Evolutionary conservation across 2,113 vertebrate species (phyloP), one percentile per base, ranked within the genome.

Genomic region (Zootoca vivipara): DNA sequence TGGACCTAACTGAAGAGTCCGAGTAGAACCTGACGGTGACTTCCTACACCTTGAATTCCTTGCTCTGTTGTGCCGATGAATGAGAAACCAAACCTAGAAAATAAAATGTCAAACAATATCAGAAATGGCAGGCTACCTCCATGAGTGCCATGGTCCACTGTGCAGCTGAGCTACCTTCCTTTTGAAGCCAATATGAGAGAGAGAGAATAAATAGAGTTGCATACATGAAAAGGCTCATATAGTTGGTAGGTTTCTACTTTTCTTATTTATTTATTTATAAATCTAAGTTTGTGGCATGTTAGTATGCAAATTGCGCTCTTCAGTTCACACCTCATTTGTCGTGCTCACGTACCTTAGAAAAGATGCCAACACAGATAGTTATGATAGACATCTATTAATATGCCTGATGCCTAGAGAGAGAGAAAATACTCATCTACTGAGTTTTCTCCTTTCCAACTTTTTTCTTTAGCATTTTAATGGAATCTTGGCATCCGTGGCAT

Each of bases 401-500:
- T 89, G 10, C 69, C 24, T 85, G 1, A 38, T 75, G 56, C 40
- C 33, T 64, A 38, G 5, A 69, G n/a, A n/a, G n/a, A n/a, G n/a
- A 58, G 69, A 67, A 82, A 58, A 30, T 67, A 74, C 13, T 42
- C 2, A 15, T 72, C 28, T 35, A 24, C 73, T 35, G 28, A 40
- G n/a, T 22, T 83, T 86, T 24, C 28, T 26, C 26, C 18, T 26
- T n/a, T 12, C 56, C 7, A 30, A 30, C 16, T 4, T 35, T 3
- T 5, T 28, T 1, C 1, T 0, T 12, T 22, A 65, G 5, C 33
- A 24, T 77, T 28, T 82, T 20, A 67, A 73, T 10, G 3, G 18
- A 22, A 67, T 28, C 2, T 85, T 74, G 9, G 9, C 4, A 28
- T 18, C 20, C 1, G 18, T 18, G 9, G 4, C 0, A 0, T 0